Percentiles rank a stretch among this genome's conserved stretches.
Conservation (phyloP, 2,113 vertebrate genomes). For the Hippocampus zosterae region DNA sequence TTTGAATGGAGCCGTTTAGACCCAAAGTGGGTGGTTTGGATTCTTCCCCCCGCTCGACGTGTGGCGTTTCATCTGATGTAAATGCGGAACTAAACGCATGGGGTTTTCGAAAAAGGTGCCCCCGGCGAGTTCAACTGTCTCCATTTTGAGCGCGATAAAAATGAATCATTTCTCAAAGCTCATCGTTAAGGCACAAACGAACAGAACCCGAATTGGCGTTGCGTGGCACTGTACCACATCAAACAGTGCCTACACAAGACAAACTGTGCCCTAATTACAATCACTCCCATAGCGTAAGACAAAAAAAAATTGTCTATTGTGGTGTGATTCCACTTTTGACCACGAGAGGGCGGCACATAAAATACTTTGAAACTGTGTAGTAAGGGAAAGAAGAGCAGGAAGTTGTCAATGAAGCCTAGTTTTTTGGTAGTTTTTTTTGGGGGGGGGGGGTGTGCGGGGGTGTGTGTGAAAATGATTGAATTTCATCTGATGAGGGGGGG, state of each 20-base stretch:
- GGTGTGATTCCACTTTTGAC: no score
- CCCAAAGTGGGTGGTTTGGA: not conserved
- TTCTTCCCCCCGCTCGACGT: not conserved
- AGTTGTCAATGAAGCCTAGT: no score
- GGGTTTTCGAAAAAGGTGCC: not conserved
- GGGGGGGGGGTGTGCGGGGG: no score
- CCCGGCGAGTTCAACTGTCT: not conserved
- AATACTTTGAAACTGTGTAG: no score
- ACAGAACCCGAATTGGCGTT: not conserved
- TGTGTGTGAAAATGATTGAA: no score
- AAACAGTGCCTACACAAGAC: not conserved
- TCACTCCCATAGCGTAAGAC: no score
- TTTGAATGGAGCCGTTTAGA: not conserved
- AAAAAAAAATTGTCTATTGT: no score
- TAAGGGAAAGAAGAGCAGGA: no score
- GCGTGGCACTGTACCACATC: no score
- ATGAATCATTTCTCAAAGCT: not conserved
- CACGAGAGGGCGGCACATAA: no score
- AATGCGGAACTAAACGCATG: not conserved
- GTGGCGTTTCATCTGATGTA: constrained; percentile 9
- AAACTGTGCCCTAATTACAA: not conserved
- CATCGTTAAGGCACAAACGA: not conserved
- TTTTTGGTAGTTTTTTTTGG: no score
- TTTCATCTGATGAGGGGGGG: no score
- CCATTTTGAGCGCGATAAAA: constrained; percentile 4